Conservation (phyloP, 1,140 invertebrate genomes). For the Drosophila elegans region DNA sequence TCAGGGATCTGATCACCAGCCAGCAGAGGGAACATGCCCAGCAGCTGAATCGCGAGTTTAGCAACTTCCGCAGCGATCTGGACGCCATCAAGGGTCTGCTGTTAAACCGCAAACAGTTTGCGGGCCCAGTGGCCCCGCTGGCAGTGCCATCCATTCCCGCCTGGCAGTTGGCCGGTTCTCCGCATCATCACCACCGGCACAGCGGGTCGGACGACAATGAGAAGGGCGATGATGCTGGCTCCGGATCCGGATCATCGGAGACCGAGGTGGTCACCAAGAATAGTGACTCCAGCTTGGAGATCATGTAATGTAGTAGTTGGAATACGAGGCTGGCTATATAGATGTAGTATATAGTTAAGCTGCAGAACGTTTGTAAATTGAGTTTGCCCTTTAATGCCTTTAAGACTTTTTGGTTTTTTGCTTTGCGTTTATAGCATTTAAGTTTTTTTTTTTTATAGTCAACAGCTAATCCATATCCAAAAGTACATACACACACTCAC, state of each 20-base stretch:
- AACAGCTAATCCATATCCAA: conserved; percentile 63
- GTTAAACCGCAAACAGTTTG: conserved; percentile 91
- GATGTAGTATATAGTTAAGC: conserved; percentile 15
- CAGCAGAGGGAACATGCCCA: conserved; percentile 86
- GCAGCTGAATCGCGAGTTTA: conserved; percentile 87
- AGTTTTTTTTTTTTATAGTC: conserved; percentile 42
- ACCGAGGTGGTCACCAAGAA: conserved; percentile 89
- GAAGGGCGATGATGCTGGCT: conserved; percentile 84
- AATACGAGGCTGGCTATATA: conserved; percentile 27
- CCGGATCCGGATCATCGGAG: conserved; percentile 88
- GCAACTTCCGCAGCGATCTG: conserved; percentile 90
- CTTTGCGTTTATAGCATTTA: conserved; percentile 48
- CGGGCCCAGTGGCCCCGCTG: conserved; percentile 86
- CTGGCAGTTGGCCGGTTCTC: conserved; percentile 88
- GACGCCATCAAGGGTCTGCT: conserved; percentile 91
- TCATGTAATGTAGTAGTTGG: conserved; percentile 86
- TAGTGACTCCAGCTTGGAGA: conserved; percentile 89
- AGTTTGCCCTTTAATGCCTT: conserved; percentile 30
- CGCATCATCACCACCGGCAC: conserved; percentile 63
- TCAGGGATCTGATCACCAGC: conserved; percentile 84
- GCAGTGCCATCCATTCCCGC: conserved; percentile 89
- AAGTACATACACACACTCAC: conserved; percentile 55
- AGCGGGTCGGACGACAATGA: conserved; percentile 82
- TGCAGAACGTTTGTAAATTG: conserved; percentile 34
- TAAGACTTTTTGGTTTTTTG: conserved; percentile 27